Evolutionary conservation across 2,888 invertebrate genomes (phyloP).

Genomic region (Cheilosia grossa): DNA sequence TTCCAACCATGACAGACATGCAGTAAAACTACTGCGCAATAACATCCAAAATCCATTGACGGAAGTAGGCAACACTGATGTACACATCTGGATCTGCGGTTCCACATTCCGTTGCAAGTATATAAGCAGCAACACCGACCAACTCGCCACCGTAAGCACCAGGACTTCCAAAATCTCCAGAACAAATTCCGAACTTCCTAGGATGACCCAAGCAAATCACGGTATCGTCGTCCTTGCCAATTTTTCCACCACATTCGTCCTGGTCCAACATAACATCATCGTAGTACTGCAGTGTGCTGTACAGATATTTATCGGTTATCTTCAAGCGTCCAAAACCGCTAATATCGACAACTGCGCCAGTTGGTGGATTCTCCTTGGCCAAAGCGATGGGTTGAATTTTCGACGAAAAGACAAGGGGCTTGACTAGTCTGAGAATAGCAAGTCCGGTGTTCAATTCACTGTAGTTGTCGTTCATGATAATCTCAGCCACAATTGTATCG

Average conservation of each 20-base stretch:
- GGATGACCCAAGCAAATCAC: slow-evolving; percentile 72
- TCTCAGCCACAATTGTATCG: slow-evolving; percentile 77
- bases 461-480: slow-evolving; percentile 76
- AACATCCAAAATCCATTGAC: slow-evolving; percentile 77
- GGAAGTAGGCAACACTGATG: slow-evolving; percentile 77
- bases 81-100: slow-evolving; percentile 79
- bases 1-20: no score
- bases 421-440: slow-evolving; percentile 77
- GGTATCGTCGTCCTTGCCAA: slow-evolving; percentile 48
- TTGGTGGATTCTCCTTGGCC: slow-evolving; percentile 74
- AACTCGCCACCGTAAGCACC: slow-evolving; percentile 78
- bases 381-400: slow-evolving; percentile 76
- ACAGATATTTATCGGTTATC: slow-evolving; percentile 72
- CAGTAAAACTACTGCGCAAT: slow-evolving; percentile 21
- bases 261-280: slow-evolving; percentile 48
- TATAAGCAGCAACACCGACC: slow-evolving; percentile 78
- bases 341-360: slow-evolving; percentile 76
- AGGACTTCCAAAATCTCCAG: slow-evolving; percentile 80
- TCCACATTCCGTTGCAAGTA: slow-evolving; percentile 78
- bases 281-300: slow-evolving; percentile 78
- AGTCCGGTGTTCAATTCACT: slow-evolving; percentile 77
- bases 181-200: slow-evolving; percentile 72
- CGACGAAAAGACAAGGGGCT: slow-evolving; percentile 76
- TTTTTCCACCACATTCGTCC: slow-evolving; percentile 33
- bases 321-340: slow-evolving; percentile 80